A percentile compares a stretch with the other conserved stretches of the same genome.
These are phyloP conservation scores for Pollimyrus isidori DNA, from an alignment of 2,113 vertebrate genomes.

Conservation along the genomic window DNA sequence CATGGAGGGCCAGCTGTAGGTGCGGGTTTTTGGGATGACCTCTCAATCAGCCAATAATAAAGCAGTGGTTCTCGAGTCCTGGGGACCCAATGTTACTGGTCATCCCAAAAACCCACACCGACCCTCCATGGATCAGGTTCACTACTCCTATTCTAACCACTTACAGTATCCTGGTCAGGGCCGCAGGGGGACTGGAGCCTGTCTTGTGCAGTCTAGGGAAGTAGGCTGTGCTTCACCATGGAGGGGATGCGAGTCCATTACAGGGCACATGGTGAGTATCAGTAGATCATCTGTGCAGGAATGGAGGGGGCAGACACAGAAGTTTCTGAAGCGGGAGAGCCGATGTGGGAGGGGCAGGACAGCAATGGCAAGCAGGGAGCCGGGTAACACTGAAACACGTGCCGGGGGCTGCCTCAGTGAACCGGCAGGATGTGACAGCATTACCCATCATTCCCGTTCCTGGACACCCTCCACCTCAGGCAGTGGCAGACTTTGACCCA, in stretches of 20 bases:
- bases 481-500: slow-evolving; percentile 6
- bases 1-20: too few species aligned
- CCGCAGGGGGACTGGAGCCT: background rate
- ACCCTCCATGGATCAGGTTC: too few species aligned
- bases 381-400: background rate
- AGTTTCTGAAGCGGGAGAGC: background rate
- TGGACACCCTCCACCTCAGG: background rate
- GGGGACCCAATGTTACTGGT: too few species aligned
- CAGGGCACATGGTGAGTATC: background rate
- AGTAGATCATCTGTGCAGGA: background rate
- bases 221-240: background rate
- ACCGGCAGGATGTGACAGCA: background rate
- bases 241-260: background rate
- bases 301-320: background rate
- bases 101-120: too few species aligned
- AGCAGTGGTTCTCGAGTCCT: too few species aligned
- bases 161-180: background rate
- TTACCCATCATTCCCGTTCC: background rate
- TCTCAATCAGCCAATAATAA: too few species aligned
- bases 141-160: background rate
- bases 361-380: background rate
- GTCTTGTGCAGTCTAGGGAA: background rate
- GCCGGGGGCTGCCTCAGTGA: background rate
- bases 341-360: background rate
- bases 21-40: too few species aligned